Conservation (phyloP, 1,140 invertebrate species). For the Nephila pilipes region DNA sequence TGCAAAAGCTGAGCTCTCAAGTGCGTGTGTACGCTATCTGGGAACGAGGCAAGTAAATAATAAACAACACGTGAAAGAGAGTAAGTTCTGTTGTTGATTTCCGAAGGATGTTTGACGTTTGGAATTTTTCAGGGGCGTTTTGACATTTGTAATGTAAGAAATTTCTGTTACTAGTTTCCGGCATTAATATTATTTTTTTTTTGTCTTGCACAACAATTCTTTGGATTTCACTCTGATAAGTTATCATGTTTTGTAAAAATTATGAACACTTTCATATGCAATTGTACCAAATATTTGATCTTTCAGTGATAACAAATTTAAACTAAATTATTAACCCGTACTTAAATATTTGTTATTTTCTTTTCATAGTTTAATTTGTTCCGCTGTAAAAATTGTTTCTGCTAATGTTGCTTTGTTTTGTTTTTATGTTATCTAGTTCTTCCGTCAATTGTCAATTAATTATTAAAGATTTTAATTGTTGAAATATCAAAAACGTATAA, state of each 20-base stretch:
- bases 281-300: neutral
- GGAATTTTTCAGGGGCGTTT: neutral
- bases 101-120: neutral
- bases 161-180: neutral
- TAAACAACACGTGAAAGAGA: slow-evolving; percentile 24
- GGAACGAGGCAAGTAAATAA: neutral
- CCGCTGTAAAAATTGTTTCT: too few species aligned
- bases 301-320: neutral
- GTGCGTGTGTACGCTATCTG: too few species aligned
- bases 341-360: too few species aligned
- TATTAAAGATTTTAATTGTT: too few species aligned
- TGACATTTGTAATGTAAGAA: neutral
- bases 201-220: neutral
- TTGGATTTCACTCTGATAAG: neutral
- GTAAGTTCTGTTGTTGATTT: slow-evolving; percentile 18
- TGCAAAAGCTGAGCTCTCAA: too few species aligned
- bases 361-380: too few species aligned
- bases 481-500: too few species aligned
- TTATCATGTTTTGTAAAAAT: neutral
- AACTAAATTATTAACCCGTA: too few species aligned
- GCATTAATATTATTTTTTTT: neutral
- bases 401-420: too few species aligned
- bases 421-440: too few species aligned
- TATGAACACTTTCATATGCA: neutral
- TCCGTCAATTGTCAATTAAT: too few species aligned